These are phyloP conservation scores for Atractosteus spatula DNA, from an alignment of 2,113 vertebrate species.

Conservation along the genomic window DNA sequence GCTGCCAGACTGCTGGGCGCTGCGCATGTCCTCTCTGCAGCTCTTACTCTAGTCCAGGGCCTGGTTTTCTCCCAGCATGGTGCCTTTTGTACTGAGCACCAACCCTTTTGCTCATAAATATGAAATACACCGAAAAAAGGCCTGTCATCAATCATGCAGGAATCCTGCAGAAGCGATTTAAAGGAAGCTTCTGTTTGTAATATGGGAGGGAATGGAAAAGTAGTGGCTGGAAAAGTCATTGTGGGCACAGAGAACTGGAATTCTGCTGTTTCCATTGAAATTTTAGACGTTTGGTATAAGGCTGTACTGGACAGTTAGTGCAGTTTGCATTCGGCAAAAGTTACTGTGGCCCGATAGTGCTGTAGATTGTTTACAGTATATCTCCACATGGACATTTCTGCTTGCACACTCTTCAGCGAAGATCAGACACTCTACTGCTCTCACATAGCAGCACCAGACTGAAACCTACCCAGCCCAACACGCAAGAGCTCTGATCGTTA, in stretches of 20 bases:
- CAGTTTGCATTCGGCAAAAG: not conserved
- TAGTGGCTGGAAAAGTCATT: constrained; percentile 39
- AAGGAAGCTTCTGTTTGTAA: constrained; percentile 25
- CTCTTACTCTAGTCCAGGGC: too few species aligned
- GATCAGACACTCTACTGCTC: not conserved
- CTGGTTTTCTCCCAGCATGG: constrained; percentile 24
- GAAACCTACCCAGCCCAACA: not conserved
- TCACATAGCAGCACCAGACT: not conserved
- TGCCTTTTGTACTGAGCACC: not conserved
- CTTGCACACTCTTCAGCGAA: not conserved
- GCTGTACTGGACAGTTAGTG: not conserved
- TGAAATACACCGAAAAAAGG: constrained; percentile 25
- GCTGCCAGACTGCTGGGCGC: too few species aligned
- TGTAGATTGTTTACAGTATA: not conserved
- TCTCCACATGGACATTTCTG: not conserved
- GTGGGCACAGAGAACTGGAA: constrained; percentile 1
- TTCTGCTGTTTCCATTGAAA: constrained; percentile 20
- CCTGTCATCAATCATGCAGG: constrained; percentile 38
- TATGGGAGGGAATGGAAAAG: constrained; percentile 11
- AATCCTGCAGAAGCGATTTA: constrained; percentile 29
- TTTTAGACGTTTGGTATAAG: not conserved
- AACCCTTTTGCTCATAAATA: constrained; percentile 22
- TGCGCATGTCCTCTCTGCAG: too few species aligned
- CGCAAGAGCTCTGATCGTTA: not conserved
- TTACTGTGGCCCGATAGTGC: not conserved